Percentiles rank a stretch among this genome's conserved stretches.
Conservation (phyloP, 2,113 vertebrate genomes). For the Pteropus alecto region DNA sequence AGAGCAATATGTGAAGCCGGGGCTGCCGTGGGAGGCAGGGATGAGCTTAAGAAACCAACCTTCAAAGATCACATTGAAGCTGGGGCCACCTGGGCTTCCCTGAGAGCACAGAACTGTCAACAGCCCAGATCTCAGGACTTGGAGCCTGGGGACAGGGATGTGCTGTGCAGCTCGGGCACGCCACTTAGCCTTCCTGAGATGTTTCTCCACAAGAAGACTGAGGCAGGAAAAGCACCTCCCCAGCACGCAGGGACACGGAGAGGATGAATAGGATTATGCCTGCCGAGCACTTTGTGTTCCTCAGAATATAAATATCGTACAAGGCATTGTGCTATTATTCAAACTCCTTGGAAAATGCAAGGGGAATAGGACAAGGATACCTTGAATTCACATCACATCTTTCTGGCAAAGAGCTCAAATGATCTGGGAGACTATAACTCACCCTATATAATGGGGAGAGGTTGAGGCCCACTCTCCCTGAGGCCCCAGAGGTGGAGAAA, state of each 20-base stretch:
- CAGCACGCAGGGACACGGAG: fast-evolving
- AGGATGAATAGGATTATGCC: not conserved
- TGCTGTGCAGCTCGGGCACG: not conserved
- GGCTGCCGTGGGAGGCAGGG: not conserved
- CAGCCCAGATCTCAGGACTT: fast-evolving
- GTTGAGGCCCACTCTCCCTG: not conserved
- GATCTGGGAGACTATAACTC: not conserved
- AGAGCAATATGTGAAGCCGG: fast-evolving
- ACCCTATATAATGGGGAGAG: not conserved
- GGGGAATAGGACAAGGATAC: not conserved
- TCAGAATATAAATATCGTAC: not conserved
- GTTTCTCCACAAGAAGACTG: not conserved
- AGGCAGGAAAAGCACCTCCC: not conserved
- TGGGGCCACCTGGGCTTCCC: not conserved
- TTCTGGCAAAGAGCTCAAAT: not conserved
- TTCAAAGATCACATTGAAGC: not conserved
- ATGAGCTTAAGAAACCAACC: not conserved
- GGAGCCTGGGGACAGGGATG: fast-evolving
- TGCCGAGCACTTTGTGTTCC: not conserved
- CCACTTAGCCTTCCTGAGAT: not conserved
- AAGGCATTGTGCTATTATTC: not conserved
- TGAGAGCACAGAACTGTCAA: not conserved
- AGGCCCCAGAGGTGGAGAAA: not conserved
- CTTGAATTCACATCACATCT: not conserved
- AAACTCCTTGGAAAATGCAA: not conserved